Conservation (phyloP, 2,797 vertebrate species). For the Poecilia velifera region DNA sequence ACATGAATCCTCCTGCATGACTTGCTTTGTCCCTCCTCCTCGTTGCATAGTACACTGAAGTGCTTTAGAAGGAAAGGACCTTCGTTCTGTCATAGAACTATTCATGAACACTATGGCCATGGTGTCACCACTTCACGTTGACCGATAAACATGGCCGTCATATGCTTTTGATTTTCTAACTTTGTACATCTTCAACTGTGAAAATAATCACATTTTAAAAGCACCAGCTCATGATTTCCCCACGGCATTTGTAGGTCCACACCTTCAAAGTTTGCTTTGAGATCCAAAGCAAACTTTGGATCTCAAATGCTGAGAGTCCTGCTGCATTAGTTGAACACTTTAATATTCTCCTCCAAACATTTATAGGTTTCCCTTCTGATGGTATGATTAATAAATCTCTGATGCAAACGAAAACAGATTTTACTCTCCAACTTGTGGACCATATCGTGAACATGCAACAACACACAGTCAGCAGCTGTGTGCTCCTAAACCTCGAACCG, state of each 20-base stretch:
- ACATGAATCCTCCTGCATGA: not conserved
- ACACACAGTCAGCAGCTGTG: conserved; percentile 41
- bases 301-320: conserved; percentile 7
- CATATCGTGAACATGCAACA: conserved; percentile 38
- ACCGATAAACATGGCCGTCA: conserved; percentile 13
- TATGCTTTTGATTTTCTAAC: conserved; percentile 22
- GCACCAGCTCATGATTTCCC: conserved; percentile 37
- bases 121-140: not conserved
- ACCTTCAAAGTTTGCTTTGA: not conserved
- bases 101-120: not conserved
- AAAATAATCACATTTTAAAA: conserved; percentile 47
- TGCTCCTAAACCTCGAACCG: conserved; percentile 37
- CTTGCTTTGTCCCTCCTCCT: not conserved
- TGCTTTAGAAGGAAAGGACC: not conserved
- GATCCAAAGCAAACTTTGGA: conserved; percentile 16
- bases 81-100: not conserved
- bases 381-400: conserved; percentile 34
- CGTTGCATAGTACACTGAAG: not conserved
- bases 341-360: conserved; percentile 36
- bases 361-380: conserved; percentile 27
- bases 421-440: conserved; percentile 14
- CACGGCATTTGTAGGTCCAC: conserved; percentile 1
- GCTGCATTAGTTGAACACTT: conserved; percentile 5
- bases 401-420: conserved; percentile 2
- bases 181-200: conserved; percentile 2